Percentiles rank a stretch among this genome's conserved stretches.
phyloP scores from a whole-genome alignment of 2,113 vertebrate species.

The Oceanites oceanicus region DNA sequence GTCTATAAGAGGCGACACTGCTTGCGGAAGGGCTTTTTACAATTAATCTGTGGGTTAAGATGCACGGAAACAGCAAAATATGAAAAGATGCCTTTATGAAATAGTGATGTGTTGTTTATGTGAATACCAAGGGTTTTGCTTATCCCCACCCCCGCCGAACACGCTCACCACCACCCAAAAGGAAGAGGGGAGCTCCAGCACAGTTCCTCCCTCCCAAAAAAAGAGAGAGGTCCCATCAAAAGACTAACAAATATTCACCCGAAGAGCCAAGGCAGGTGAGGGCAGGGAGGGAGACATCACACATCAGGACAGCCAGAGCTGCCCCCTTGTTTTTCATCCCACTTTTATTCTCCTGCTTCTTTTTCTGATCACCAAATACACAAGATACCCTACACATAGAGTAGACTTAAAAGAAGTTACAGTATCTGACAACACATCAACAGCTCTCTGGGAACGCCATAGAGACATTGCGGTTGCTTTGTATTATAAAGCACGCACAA shows the following conservation, averaged over 20 bases:
- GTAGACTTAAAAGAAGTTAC: not conserved
- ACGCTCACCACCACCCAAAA: not conserved
- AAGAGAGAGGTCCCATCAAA: not conserved
- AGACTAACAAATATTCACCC: not conserved
- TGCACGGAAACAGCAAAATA: not conserved
- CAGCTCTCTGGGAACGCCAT: not conserved
- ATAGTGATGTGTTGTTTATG: not conserved
- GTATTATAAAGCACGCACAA: not conserved
- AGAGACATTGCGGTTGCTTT: not conserved
- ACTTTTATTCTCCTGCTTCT: not conserved
- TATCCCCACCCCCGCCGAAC: not conserved
- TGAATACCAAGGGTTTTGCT: not conserved
- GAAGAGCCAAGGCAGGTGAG: not conserved
- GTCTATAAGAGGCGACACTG: rapidly evolving
- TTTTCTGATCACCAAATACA: not conserved
- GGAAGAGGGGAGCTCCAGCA: not conserved
- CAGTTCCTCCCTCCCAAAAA: not conserved
- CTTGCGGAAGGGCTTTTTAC: not conserved
- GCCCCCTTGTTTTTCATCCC: not conserved
- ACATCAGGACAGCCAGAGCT: not conserved
- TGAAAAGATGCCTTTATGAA: not conserved
- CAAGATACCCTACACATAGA: not conserved
- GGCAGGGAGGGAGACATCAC: not conserved
- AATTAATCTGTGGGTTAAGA: not conserved
- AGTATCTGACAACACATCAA: not conserved